Conservation (phyloP, 2,113 vertebrate genomes). For the Macrotus californicus region DNA sequence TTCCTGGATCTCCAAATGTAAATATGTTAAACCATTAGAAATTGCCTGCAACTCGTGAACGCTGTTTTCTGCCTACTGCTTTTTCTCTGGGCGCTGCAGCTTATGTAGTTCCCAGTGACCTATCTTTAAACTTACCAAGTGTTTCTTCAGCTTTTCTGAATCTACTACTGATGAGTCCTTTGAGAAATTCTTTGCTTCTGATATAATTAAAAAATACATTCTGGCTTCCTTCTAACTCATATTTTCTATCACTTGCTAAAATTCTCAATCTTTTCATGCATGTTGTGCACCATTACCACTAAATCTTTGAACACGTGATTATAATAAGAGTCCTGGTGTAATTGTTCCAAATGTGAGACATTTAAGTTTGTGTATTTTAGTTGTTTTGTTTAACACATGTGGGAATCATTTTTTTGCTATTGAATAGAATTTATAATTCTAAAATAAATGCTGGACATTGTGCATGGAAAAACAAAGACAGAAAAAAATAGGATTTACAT, state of each 20-base stretch:
- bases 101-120: not conserved
- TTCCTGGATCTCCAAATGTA: not conserved
- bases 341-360: not conserved
- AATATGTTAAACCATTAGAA: not conserved
- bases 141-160: not conserved
- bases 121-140: not conserved
- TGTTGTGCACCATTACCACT: not conserved
- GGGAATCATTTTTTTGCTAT: not conserved
- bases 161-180: not conserved
- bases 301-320: not conserved
- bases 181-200: not conserved
- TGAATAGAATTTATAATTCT: not conserved
- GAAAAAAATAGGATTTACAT: not conserved
- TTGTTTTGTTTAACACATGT: not conserved
- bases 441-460: not conserved
- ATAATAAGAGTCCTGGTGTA: not conserved
- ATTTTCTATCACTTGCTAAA: not conserved
- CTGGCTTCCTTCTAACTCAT: not conserved
- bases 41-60: not conserved
- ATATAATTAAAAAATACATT: not conserved
- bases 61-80: not conserved
- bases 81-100: not conserved
- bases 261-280: not conserved
- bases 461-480: not conserved
- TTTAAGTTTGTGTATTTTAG: not conserved